Evolutionary conservation across 2,113 vertebrate species (phyloP), one percentile per base, ranked within the genome.

Genomic region (Peucedramus taeniatus): DNA sequence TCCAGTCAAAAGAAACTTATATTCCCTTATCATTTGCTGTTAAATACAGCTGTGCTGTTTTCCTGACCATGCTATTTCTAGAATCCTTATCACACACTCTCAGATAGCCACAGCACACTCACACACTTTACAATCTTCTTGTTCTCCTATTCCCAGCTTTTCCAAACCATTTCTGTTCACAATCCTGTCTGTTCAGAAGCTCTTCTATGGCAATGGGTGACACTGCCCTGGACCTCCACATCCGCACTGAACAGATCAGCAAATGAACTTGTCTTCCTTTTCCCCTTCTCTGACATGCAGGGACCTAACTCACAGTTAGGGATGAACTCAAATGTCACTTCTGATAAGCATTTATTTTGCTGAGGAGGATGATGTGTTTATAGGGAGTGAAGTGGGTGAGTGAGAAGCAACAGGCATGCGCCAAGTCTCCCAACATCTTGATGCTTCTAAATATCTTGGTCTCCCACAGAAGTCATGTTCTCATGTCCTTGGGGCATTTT

Each of bases 301-400:
- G 28, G 37, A 70, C 59, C 77, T 86, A 90, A 90, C 39, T 86
- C 30, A 33, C 63, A 63, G 56, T 13, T 31, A 60, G 33, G 66
- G 57, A 85, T 85, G n/a, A 79, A 84, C 50, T 82, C 40, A 94
- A 95, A 91, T 70, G 57, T 92, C 79, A 93, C 64, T 91, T 84
- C 85, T 88, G 92, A 94, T 96, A 96, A 97, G 94, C 92, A 89
- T 94, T 96, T 96, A 74, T 96, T 97, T 90, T 84, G 64, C 84
- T 47, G 71, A 87, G 82, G 72, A 95, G 74, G 81, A 70, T 2
- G 24, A 50, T 50, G 81, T 79, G 63, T 97, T 97, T 88, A 82
- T 9, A 75, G 66, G 69, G 23, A 4, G 54, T 30, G 37, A 76
- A 89, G 64, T 10, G 42, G 78, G 33, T 64, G 80, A 54, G 60